These are phyloP conservation scores for Spheniscus humboldti DNA, from an alignment of 2,797 vertebrate species.

Conservation along the genomic window DNA sequence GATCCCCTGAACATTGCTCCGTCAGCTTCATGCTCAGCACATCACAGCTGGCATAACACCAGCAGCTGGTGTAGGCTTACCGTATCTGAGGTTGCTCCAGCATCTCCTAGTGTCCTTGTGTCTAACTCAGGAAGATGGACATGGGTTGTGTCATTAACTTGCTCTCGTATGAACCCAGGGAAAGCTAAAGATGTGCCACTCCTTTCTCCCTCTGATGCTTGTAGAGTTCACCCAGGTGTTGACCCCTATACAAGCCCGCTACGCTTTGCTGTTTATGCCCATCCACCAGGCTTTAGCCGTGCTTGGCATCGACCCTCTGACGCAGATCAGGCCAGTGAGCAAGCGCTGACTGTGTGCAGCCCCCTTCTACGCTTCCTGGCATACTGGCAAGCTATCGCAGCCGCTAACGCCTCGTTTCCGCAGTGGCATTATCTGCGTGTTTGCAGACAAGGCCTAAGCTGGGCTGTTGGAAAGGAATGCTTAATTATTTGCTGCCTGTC, in stretches of 20 bases:
- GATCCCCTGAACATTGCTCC: neutral
- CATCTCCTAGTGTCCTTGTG: neutral
- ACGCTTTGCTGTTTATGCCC: neutral
- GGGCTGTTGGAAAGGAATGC: neutral
- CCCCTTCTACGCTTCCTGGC: neutral
- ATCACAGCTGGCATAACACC: neutral
- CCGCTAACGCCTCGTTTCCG: neutral
- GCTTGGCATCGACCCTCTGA: neutral
- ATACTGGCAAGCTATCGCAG: neutral
- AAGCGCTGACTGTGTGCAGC: accelerated
- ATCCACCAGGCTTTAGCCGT: neutral
- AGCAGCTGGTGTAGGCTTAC: neutral
- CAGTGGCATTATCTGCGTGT: neutral
- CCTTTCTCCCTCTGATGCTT: neutral
- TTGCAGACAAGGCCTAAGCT: neutral
- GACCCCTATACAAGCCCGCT: neutral
- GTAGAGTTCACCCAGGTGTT: neutral
- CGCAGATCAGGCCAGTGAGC: neutral
- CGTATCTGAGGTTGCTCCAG: neutral
- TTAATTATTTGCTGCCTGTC: neutral
- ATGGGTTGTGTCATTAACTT: neutral
- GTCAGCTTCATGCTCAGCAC: neutral
- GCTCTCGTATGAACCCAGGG: neutral
- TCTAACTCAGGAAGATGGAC: neutral
- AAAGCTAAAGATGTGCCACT: neutral